These are phyloP conservation scores for Setophaga coronata DNA, from an alignment of 2,113 vertebrate species.

Conservation along the genomic window DNA sequence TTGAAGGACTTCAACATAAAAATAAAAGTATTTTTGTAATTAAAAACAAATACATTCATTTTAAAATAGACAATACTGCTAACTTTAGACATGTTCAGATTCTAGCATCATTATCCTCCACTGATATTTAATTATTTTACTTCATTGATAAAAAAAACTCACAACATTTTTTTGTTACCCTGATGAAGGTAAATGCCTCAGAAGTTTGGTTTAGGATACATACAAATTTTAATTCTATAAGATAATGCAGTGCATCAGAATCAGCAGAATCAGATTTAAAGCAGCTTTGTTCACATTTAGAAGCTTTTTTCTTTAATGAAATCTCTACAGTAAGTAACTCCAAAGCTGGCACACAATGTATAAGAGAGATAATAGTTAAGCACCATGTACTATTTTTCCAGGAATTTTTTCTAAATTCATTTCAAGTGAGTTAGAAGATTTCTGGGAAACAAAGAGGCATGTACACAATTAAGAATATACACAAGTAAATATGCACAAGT, in stretches of 20 bases:
- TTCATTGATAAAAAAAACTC: neutral
- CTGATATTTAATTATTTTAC: neutral
- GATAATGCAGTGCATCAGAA: neutral
- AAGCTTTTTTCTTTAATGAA: neutral
- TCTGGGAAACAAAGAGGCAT: fast-evolving
- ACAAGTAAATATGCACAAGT: neutral
- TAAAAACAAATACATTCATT: neutral
- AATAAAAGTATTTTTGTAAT: neutral
- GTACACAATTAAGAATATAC: neutral
- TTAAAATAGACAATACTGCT: neutral
- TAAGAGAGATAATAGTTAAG: fast-evolving
- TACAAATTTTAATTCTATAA: neutral
- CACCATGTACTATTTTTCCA: neutral
- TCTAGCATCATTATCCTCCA: fast-evolving
- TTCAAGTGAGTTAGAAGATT: neutral
- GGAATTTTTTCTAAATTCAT: neutral
- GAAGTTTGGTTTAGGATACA: neutral
- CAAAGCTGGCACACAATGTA: fast-evolving
- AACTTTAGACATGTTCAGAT: neutral
- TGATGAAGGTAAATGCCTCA: neutral
- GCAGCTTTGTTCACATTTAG: neutral
- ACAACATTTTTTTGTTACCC: neutral
- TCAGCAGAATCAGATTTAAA: neutral
- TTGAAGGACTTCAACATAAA: neutral
- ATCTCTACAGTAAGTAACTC: neutral